Base-by-base conservation (phyloP, 2,888 invertebrate genomes). In the Pycnomerus fuliginosus region DNA sequence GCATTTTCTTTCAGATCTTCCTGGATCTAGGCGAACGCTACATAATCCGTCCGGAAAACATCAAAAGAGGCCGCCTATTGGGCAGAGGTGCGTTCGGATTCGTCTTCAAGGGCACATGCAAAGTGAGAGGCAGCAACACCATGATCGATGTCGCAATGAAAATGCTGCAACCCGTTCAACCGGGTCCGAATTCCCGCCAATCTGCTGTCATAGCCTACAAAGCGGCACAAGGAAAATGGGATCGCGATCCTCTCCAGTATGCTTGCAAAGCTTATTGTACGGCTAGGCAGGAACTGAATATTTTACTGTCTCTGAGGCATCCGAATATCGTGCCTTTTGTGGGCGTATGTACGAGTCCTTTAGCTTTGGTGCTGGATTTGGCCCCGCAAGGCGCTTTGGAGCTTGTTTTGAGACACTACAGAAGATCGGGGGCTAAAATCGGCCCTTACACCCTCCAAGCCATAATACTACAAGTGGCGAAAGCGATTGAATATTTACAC, bases 61-160 rank as follows among this genome's bases (percentile, higher is more conserved):
- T 99, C 2, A 81, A 84, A 28, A 79, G 88, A 43, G 85, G 85
- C 0, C 78, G 82, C 0, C 73, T 90, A 34, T 77, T 94, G 20
- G 98, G 98, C 0, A 83, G 96, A n/a, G 99, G 99, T 1, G 96
- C 97, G 0, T 99, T 98, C 76, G 98, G 98, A 2, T 95, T 97
- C 59, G 99, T 99, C 4, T 93, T 94, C 68, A 82, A 86, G 60
- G 93, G 88, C 1, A 77, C 77, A 3, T 87, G 85, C 69, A 82
- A 82, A 51, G 68, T 79, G 29, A 74, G 80, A 28, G 76, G 77
- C 4, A 74, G 77, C 1, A 76, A 79, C 35, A 71, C 74, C 1
- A 76, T 78, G 42, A 76, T 80, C 12, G 82, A 87, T 44, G 90
- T 96, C 1, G 97, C 98, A 0, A 84, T 97, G 75, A 98, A 98